Base-by-base conservation (phyloP, 1,140 invertebrate genomes). In the Ceratosolen solmsi region DNA sequence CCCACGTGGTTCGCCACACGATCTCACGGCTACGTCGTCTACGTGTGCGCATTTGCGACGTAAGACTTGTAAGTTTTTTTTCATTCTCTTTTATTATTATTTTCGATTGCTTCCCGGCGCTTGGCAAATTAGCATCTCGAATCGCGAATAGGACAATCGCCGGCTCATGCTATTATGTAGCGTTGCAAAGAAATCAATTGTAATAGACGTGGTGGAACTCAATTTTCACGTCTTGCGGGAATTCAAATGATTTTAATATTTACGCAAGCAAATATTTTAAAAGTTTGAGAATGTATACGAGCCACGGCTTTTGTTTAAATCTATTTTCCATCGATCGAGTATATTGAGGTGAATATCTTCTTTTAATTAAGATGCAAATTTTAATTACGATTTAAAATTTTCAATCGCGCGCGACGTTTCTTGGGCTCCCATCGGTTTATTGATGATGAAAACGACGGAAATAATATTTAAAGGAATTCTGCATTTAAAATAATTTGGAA, bases 381-480 rank as follows among this genome's bases (percentile, higher is more conserved):
- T n/a, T n/a, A n/a, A n/a, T 81, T 51, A 68, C 58, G 33, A 30
- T 75, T 74, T 81, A n/a, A 81, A 54, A 46, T 33, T 68, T 81
- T 54, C 68, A 38, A 74, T 36, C 27, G 49, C 11, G 15, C 9
- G 25, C 36, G 25, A 2, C 11, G 22, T 58, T 68, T 46, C 51
- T 60, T 60, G 36, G 74, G 17, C 27, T 30, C 17, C 58, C 36
- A 25, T 46, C 54, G 38, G 54, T 49, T 80, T 73, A 80, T 80
- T 17, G 68, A 25, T 49, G 41, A 30, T 41, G n/a, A 60, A 75
- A 60, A 30, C 68, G 4, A 46, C 36, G 58, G 20, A 80, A 74
- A 80, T 80, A 80, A 80, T 73, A 74, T 80, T 60, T 17, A 36
- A 46, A 71, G 1, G n/a, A 72, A 30, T 58, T 75, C 36, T 75